Evolutionary conservation across 1,140 invertebrate genomes (phyloP).

Genomic region (Anastrepha obliqua): DNA sequence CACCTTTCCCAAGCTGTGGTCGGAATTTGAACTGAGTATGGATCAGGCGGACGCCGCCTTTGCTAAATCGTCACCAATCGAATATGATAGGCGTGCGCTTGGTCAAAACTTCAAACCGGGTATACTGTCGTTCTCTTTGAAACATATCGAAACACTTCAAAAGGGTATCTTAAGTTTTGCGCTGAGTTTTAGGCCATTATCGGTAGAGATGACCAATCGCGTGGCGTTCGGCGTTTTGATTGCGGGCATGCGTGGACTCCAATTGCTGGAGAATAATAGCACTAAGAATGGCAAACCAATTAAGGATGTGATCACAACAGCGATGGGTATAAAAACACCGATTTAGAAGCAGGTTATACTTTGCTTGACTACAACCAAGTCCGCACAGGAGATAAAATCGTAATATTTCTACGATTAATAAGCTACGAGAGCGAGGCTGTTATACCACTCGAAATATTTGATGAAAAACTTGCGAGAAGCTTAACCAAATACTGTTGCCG

Average conservation of each 20-base stretch:
- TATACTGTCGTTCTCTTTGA: constrained; percentile 14
- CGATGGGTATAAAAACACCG: not conserved
- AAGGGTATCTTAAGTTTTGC: constrained; percentile 34
- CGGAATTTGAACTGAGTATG: not conserved
- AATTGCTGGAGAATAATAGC: constrained; percentile 25
- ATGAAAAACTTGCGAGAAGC: too few relatives aligned
- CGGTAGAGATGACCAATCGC: constrained; percentile 9
- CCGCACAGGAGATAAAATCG: too few relatives aligned
- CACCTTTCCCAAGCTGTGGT: constrained; percentile 13
- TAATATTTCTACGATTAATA: too few relatives aligned
- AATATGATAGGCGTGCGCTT: constrained; percentile 11
- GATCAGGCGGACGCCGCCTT: not conserved
- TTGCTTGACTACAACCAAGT: too few relatives aligned
- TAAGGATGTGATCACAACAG: constrained; percentile 2
- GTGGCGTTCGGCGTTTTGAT: constrained; percentile 8
- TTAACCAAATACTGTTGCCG: too few relatives aligned
- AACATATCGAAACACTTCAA: constrained; percentile 1
- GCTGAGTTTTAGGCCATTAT: not conserved
- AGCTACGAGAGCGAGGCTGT: too few relatives aligned
- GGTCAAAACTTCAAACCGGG: not conserved
- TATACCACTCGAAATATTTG: too few relatives aligned
- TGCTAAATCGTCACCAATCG: not conserved
- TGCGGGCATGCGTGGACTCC: not conserved
- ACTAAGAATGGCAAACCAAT: constrained; percentile 28
- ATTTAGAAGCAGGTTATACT: not conserved